Percentiles rank a stretch among this genome's conserved stretches.
Conservation (phyloP, 2,797 vertebrate species). For the Streptopelia turtur region DNA sequence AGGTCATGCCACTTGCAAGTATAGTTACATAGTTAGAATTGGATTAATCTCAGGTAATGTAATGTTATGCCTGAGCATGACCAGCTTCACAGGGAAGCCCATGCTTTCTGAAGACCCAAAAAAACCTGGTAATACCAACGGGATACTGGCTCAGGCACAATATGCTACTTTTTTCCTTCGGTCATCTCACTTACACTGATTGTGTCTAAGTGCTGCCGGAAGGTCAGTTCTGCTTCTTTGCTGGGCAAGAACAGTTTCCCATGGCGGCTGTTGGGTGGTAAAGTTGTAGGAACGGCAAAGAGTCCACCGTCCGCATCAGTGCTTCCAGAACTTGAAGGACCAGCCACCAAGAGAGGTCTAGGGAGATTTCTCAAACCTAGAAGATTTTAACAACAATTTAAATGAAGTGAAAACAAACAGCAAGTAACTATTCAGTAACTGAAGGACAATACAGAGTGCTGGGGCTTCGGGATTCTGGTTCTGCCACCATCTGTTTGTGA, state of each 20-base stretch:
- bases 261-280: constrained; percentile 96
- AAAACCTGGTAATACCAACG: not conserved
- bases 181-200: constrained; percentile 86
- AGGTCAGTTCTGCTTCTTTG: constrained; percentile 91
- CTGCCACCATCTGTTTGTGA: not conserved
- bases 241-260: constrained; percentile 92
- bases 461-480: not conserved
- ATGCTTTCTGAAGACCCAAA: not conserved
- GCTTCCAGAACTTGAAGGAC: constrained; percentile 72
- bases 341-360: constrained; percentile 85
- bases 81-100: not conserved
- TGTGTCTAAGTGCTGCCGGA: constrained; percentile 94
- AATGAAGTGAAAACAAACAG: not conserved
- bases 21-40: not conserved
- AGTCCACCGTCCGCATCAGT: constrained; percentile 87
- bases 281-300: constrained; percentile 93
- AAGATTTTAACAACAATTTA: not conserved
- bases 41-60: not conserved
- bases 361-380: constrained; percentile 87
- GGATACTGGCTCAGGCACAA: not conserved
- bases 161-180: accelerated
- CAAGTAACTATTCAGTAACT: not conserved
- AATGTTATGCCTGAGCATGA: not conserved
- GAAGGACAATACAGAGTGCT: not conserved
- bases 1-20: not conserved